Base-by-base conservation (phyloP, 2,797 vertebrate genomes). In the Manis crassicaudata region DNA sequence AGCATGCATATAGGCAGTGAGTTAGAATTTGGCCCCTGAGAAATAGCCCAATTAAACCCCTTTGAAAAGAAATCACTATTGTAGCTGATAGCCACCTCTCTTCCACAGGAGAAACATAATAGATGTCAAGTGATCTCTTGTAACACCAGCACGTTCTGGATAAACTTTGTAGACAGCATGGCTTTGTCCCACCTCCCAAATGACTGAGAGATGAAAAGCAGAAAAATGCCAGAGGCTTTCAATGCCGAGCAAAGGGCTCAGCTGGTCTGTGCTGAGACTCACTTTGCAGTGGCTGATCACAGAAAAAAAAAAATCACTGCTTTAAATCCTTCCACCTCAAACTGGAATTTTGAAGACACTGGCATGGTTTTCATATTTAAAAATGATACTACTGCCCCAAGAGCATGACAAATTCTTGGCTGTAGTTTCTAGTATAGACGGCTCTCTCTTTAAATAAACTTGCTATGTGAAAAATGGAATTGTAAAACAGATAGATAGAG, bases 1-100 rank as follows among this genome's bases (percentile, higher is more conserved):
- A 97, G 88, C 93, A 88, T 46, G 88, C 3, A 3, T 73, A 85
- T 88, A 96, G 60, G 83, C 70, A 96, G 60, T 21, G 83, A 93
- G 85, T 95, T 94, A 83, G 85, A 91, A 95, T 94, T 80, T 91
- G 68, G 63, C 88, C 85, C 90, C 68, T 73, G 83, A 94, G 92
- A 97, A 97, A 95, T 94, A 92, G n/a, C 70, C 82, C 77, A 97
- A 97, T 95, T 97, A 96, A 97, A 94, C 83, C n/a, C 67, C 29
- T 97, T 93, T 92, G 92, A 87, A 97, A 96, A 97, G 88, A 96
- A 97, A 95, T 94, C 18, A 6, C 86, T 93, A 56, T 27, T 79
- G 75, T 89, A 92, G 83, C 63, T 94, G 90, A 87, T 96, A 92
- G 62, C 52, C 40, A 84, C 76, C 85, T 92, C 81, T 89, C 70